Base-by-base conservation (phyloP, 2,888 invertebrate genomes). In the Corbicula japonica region DNA sequence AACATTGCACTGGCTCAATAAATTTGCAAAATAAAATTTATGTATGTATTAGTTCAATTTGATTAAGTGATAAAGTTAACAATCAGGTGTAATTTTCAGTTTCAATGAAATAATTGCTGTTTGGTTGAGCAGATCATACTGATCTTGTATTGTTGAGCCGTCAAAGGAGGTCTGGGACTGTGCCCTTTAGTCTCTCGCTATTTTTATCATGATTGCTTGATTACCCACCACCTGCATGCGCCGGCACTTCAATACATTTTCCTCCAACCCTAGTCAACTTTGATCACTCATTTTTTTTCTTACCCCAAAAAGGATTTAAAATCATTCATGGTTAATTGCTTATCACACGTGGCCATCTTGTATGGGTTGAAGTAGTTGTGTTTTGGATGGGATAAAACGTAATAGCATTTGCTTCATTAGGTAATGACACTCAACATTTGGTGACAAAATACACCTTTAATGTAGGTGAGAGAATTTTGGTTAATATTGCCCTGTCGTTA, bases 311-410 rank as follows among this genome's bases (percentile, higher is more conserved):
- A 54, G 34, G n/a, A 54, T 54, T 54, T 32, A 54, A 21, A 32
- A 54, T 54, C 54, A 54, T 32, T 61, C 48, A 71, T 28, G 71
- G 50, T 71, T 71, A 34, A 71, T 38, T 60, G 50, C 61, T 32
- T 61, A 71, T 71, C 71, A 52, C 71, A 62, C 52, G 58, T 62
- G 71, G 61, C 71, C 50, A 71, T 71, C 71, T 61, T 44, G 30
- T 44, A 23, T 30, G 69, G 38, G 30, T 60, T 56, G 41, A 54
- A 68, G 41, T 44, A 32, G 50, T 38, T 56, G 18, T 21, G 35
- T 68, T 28, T 50, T 56, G 62, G 46, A 28, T 46, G 41, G 54
- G 54, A 54, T 54, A 28, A 54, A 34, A 8, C 32, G 15, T 54
- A 60, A 60, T 60, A 26, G 34, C 8, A 5, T 38, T 10, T 38